Evolutionary conservation across 2,797 vertebrate species (phyloP).

Genomic region (Scyliorhinus canicula): DNA sequence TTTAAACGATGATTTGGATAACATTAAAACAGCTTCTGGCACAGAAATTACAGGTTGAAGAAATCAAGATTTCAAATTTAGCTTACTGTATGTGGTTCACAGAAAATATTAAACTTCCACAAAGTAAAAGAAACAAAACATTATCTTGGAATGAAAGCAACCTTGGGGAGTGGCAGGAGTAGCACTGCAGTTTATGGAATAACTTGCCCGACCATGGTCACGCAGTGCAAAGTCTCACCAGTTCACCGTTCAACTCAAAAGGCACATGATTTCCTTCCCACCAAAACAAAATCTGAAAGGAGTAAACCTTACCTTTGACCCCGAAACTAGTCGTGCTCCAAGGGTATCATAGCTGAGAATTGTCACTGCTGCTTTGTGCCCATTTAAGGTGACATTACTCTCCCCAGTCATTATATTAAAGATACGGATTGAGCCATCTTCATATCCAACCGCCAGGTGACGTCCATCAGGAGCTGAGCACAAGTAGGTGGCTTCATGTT

Average conservation of each 20-base stretch:
- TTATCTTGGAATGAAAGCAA: background rate
- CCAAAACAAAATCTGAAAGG: background rate
- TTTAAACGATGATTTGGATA: background rate
- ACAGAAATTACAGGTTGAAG: background rate
- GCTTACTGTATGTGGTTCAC: too few relatives aligned
- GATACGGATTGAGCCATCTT: slow-evolving; percentile 78
- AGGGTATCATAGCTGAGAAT: slow-evolving; percentile 75
- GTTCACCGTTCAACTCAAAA: background rate
- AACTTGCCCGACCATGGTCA: background rate
- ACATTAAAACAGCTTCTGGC: background rate
- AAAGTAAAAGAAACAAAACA: background rate
- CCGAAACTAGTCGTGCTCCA: slow-evolving; percentile 83
- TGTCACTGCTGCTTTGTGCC: slow-evolving; percentile 83
- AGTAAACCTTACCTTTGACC: slow-evolving; percentile 73
- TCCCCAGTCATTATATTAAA: slow-evolving; percentile 83
- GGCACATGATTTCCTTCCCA: background rate
- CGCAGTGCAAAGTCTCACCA: background rate
- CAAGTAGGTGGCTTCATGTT: slow-evolving; percentile 81
- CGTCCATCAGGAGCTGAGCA: slow-evolving; percentile 81
- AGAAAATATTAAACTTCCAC: background rate
- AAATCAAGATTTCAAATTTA: background rate
- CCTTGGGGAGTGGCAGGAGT: background rate
- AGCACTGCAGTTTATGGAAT: background rate
- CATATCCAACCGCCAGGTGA: slow-evolving; percentile 86
- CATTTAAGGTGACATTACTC: slow-evolving; percentile 80